A percentile compares a stretch with the other conserved stretches of the same genome.
Evolutionary conservation across 2,888 invertebrate species (phyloP).

Genomic region (Nomada goodeniana): DNA sequence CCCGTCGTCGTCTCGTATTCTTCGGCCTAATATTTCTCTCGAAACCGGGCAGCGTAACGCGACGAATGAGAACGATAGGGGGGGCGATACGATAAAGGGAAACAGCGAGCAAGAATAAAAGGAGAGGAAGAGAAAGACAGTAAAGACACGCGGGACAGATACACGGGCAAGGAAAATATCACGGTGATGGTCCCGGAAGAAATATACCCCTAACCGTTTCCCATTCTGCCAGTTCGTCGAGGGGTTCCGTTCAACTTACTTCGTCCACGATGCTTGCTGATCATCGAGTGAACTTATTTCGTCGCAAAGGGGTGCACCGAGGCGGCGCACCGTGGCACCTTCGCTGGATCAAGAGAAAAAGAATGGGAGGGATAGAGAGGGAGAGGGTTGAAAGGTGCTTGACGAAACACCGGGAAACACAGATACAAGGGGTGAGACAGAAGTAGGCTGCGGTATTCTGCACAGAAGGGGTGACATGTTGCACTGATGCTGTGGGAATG

Average conservation of each 20-base stretch:
- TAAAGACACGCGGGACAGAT: conserved; percentile 7
- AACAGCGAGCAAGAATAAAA: conserved; percentile 4
- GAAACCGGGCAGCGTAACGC: conserved; percentile 44
- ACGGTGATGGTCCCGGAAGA: conserved; percentile 74
- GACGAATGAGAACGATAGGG: neutral
- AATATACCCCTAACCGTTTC: conserved; percentile 81
- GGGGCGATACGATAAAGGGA: neutral
- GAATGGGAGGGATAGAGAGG: neutral
- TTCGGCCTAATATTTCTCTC: conserved; percentile 67
- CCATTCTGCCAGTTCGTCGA: conserved; percentile 75
- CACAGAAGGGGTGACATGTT: conserved; percentile 77
- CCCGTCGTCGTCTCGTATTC: conserved; percentile 72
- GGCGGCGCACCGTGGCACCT: conserved; percentile 67
- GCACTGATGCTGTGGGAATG: conserved; percentile 82
- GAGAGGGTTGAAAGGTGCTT: conserved; percentile 51
- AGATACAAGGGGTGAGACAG: conserved; percentile 54
- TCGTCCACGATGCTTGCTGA: conserved; percentile 54
- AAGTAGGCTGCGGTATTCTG: conserved; percentile 60
- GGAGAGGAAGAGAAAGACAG: neutral
- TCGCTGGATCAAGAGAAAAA: conserved; percentile 45
- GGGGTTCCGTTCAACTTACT: conserved; percentile 72
- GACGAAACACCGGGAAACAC: conserved; percentile 53
- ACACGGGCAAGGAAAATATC: conserved; percentile 48
- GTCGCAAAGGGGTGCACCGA: conserved; percentile 69
- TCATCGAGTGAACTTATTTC: conserved; percentile 76